Evolutionary conservation across 2,113 vertebrate species (phyloP).

Genomic region (Heterotis niloticus): DNA sequence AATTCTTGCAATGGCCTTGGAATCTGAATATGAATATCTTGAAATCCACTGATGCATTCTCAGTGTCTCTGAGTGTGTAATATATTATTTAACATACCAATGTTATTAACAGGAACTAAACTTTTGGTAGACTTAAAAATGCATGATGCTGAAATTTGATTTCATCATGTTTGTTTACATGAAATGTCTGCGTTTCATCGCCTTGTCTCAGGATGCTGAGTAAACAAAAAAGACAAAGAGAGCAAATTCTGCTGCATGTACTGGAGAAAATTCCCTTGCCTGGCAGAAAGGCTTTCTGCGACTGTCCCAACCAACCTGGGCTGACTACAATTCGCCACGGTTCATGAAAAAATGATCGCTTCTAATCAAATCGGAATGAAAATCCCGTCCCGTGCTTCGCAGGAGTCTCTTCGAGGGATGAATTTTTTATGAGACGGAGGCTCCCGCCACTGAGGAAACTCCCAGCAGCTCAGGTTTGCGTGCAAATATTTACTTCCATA

Average conservation of each 20-base stretch:
- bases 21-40: not conserved
- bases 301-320: conserved; percentile 58
- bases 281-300: conserved; percentile 45
- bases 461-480: conserved; percentile 72
- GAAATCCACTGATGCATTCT: not conserved
- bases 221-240: not conserved
- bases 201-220: not conserved
- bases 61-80: not conserved
- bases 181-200: not conserved
- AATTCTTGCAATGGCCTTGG: not conserved
- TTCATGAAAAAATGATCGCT: conserved; percentile 79
- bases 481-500: conserved; percentile 88
- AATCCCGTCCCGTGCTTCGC: conserved; percentile 62
- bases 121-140: conserved; percentile 8
- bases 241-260: not conserved
- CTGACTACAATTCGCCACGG: conserved; percentile 70
- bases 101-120: not conserved
- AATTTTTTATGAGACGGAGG: conserved; percentile 90
- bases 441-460: conserved; percentile 63
- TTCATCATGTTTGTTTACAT: conserved; percentile 6
- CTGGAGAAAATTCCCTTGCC: not conserved
- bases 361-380: conserved; percentile 68
- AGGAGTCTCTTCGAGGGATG: conserved; percentile 52
- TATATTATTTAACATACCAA: not conserved
- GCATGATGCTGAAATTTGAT: not conserved